Evolutionary conservation across 2,888 invertebrate species (phyloP).

Genomic region (Aphodius granarius): DNA sequence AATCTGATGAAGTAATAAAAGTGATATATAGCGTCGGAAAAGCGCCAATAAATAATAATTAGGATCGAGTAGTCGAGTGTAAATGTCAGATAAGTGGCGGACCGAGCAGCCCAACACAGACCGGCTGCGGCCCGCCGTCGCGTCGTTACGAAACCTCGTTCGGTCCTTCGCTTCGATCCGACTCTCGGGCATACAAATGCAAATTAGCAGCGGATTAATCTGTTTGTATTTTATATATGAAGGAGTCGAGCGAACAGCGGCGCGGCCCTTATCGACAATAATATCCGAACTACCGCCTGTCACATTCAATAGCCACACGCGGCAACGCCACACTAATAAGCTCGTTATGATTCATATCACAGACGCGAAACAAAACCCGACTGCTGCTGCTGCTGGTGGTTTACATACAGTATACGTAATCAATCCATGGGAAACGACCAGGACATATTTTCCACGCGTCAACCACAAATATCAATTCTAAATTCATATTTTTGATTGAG

Average conservation of each 20-base stretch:
- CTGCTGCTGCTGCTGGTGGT: no score
- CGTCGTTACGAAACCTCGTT: not conserved
- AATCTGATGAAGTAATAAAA: slow-evolving; percentile 48
- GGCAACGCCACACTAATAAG: slow-evolving; percentile 5
- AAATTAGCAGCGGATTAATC: slow-evolving; percentile 13
- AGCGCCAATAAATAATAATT: slow-evolving; percentile 51
- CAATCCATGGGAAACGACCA: not conserved
- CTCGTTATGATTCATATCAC: slow-evolving; percentile 10
- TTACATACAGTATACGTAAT: not conserved
- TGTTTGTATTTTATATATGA: slow-evolving; percentile 2
- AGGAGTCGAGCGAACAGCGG: slow-evolving; percentile 5
- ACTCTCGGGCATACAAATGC: slow-evolving; percentile 10
- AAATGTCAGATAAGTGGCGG: slow-evolving; percentile 50
- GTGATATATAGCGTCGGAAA: slow-evolving; percentile 44
- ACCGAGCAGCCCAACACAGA: slow-evolving; percentile 15
- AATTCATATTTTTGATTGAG: no score
- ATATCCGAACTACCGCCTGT: not conserved
- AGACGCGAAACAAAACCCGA: not conserved
- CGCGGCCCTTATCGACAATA: slow-evolving; percentile 1
- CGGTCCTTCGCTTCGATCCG: not conserved
- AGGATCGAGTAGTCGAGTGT: slow-evolving; percentile 50
- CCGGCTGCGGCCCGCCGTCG: not conserved
- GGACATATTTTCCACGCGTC: not conserved
- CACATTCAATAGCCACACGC: slow-evolving; percentile 6
- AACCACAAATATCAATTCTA: not conserved